Base-by-base conservation (phyloP, 1,140 invertebrate genomes). In the Choristoneura fumiferana region DNA sequence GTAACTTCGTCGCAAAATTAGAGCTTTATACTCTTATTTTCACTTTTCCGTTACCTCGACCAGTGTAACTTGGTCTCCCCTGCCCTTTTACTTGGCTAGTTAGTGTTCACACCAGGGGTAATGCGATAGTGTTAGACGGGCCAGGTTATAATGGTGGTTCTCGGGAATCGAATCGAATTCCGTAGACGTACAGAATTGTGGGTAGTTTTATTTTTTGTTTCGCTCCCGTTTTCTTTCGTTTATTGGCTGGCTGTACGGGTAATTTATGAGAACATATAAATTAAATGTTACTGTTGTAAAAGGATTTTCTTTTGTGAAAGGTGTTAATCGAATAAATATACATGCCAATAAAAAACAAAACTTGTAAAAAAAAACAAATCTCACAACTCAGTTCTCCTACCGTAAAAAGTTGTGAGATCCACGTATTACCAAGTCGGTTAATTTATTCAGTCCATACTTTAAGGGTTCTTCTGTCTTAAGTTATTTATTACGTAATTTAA, bases 121-220 rank as follows among this genome's bases (percentile, higher is more conserved):
- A 6, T 29, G 2, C 22, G 2, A 29, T 29, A 29, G 6, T 6
- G 22, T 3, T 4, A 15, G 4, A 14, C 34, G 15, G 62, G 40
- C 38, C 78, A 73, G 62, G 43, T 63, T 54, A 71, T 35, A 60
- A 18, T 76, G 75, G 76, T 58, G 60, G 53, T 57, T 15, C 53
- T 53, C 35, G 37, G 52, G 53, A 65, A 67, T 64, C 65, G 69
- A 78, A 70, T 79, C 66, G 66, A 62, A 73, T 77, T 72, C 76
- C 69, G 57, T 60, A 67, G 71, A 74, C 67, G 56, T 69, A 69
- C 74, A 78, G 79, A 81, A 76, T 79, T 83, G 73, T 57, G 65
- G 69, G 58, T 55, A 57, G 68, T 70, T 80, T 81, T 81, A 78
- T 76, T 78, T 84, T 79, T 76, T 81, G 80, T 81, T 80, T 78